Percentiles rank a stretch among this genome's conserved stretches.
Evolutionary conservation across 1,140 invertebrate genomes (phyloP).

Genomic region (Ephestia elutella): DNA sequence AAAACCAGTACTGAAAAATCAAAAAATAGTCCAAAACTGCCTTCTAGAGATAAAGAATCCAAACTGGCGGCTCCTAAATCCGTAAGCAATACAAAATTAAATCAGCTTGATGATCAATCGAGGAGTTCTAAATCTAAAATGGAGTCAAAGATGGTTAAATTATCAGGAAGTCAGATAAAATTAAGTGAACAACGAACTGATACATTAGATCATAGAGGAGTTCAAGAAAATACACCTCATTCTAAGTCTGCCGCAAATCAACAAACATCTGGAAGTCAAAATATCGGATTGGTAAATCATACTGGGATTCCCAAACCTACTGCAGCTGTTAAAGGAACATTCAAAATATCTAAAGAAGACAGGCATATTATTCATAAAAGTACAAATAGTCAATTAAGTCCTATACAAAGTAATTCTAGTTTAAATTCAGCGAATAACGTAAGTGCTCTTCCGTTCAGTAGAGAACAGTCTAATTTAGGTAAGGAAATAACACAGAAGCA

Average conservation of each 20-base stretch:
- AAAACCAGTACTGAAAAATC: constrained; percentile 62
- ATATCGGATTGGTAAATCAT: constrained; percentile 47
- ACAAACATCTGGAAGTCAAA: constrained; percentile 41
- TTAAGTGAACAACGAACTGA: constrained; percentile 51
- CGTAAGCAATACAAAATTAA: constrained; percentile 65
- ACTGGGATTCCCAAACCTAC: constrained; percentile 93
- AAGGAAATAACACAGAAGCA: constrained; percentile 74
- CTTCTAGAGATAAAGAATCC: constrained; percentile 69
- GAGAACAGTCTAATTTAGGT: constrained; percentile 71
- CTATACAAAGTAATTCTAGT: constrained; percentile 75
- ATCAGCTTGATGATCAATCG: constrained; percentile 59
- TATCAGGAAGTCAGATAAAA: constrained; percentile 70
- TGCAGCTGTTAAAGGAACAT: constrained; percentile 90
- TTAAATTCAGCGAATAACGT: constrained; percentile 71
- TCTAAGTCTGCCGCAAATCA: constrained; percentile 41
- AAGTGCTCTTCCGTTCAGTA: constrained; percentile 62
- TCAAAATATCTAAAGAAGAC: constrained; percentile 77
- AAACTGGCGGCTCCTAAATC: constrained; percentile 68
- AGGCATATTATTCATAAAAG: constrained; percentile 61
- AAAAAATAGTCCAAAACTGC: constrained; percentile 70
- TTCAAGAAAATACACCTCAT: constrained; percentile 34
- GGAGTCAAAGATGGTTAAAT: constrained; percentile 67
- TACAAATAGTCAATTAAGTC: constrained; percentile 72
- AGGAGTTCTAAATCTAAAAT: constrained; percentile 50
- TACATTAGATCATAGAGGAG: constrained; percentile 40